phyloP scores from a whole-genome alignment of 2,888 invertebrate species.

The Ormia ochracea region DNA sequence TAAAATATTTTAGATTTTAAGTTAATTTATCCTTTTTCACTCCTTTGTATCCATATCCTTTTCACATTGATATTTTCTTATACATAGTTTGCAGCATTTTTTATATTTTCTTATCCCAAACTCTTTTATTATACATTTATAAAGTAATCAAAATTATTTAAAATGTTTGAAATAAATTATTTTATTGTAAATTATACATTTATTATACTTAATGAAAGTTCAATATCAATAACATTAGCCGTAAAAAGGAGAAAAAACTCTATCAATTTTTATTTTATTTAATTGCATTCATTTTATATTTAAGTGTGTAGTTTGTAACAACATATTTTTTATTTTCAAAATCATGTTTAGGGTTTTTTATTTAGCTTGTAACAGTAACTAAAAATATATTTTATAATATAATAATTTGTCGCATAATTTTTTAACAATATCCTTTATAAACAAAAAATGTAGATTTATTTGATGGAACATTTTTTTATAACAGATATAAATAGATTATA shows the following conservation, averaged over 20 bases:
- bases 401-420: conserved; percentile 28
- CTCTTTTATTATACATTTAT: conserved; percentile 52
- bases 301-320: conserved; percentile 60
- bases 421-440: conserved; percentile 22
- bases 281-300: conserved; percentile 15
- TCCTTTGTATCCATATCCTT: background rate
- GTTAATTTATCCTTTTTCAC: conserved; percentile 26
- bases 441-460: conserved; percentile 46
- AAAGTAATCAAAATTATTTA: conserved; percentile 54
- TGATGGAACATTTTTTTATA: conserved; percentile 38
- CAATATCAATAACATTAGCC: background rate
- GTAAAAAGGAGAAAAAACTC: conserved; percentile 22
- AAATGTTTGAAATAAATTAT: conserved; percentile 47
- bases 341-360: conserved; percentile 30
- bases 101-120: background rate
- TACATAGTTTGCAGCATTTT: background rate
- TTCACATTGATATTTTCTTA: background rate
- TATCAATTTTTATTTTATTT: conserved; percentile 34
- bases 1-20: conserved; percentile 45
- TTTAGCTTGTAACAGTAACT: conserved; percentile 20
- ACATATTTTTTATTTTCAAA: conserved; percentile 34
- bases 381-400: conserved; percentile 30
- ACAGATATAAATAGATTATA: conserved; percentile 41
- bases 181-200: conserved; percentile 38
- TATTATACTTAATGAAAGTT: conserved; percentile 27